Conservation (phyloP, 2,113 vertebrate genomes). For the Hippoglossus stenolepis region DNA sequence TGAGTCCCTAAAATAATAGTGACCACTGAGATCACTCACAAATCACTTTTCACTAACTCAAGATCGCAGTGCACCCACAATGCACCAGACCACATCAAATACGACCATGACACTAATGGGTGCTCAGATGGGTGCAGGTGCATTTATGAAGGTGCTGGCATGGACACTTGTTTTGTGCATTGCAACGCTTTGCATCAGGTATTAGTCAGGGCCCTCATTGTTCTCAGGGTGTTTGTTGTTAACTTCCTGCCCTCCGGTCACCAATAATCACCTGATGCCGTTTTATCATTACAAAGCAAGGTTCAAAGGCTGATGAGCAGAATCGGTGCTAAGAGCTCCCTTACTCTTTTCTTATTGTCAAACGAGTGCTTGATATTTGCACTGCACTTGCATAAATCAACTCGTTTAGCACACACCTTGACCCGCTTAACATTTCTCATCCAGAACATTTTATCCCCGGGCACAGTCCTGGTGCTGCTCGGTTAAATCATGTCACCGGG, state of each 20-base stretch:
- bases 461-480: background rate
- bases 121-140: background rate
- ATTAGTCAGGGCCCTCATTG: background rate
- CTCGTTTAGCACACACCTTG: background rate
- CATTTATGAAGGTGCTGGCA: too few species aligned
- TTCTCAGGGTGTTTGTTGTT: background rate
- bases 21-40: background rate
- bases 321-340: background rate
- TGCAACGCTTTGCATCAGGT: background rate
- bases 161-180: background rate
- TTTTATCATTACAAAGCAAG: background rate
- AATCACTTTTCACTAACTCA: background rate
- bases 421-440: conserved; percentile 5
- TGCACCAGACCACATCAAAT: too few species aligned
- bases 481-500: conserved; percentile 30
- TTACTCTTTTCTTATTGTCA: background rate
- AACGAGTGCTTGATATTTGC: background rate
- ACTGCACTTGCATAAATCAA: background rate
- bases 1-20: background rate
- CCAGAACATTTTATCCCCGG: background rate
- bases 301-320: background rate
- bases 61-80: too few species aligned
- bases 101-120: too few species aligned
- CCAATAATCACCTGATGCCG: background rate
- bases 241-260: background rate